phyloP scores from a whole-genome alignment of 2,113 vertebrate species.

The Oreotrochilus melanogaster region DNA sequence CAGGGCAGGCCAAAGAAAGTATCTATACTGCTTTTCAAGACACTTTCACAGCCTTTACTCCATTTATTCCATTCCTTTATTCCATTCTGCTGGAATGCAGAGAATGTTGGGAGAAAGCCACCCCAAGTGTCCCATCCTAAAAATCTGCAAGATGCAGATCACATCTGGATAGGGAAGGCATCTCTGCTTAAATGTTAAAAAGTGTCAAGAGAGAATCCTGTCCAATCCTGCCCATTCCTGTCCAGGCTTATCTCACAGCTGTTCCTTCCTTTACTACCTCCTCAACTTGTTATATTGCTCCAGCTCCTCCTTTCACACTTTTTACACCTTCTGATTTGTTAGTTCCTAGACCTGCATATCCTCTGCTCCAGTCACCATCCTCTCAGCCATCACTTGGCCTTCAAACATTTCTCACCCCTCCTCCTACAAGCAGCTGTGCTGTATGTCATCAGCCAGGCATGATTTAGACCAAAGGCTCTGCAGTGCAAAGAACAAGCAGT shows the following conservation, averaged over 20 bases:
- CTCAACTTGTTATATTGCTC: neutral
- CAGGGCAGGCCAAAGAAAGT: neutral
- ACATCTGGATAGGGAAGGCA: neutral
- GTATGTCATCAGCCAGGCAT: neutral
- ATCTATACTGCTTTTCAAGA: neutral
- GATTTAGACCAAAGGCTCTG: neutral
- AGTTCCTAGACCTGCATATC: neutral
- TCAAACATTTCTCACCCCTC: neutral
- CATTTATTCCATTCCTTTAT: neutral
- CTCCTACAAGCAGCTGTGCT: neutral
- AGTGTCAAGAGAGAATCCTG: neutral
- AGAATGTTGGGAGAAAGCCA: neutral
- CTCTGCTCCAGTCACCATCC: neutral
- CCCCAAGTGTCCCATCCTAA: neutral
- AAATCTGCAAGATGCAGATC: neutral
- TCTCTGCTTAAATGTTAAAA: neutral
- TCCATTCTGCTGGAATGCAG: neutral
- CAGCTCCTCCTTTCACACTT: neutral
- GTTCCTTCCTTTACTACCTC: neutral
- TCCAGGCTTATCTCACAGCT: neutral
- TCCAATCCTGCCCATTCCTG: neutral
- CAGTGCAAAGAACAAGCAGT: constrained; percentile 6
- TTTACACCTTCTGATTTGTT: neutral
- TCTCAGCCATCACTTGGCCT: neutral
- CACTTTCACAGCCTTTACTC: neutral